Evolutionary conservation across 2,797 vertebrate species (phyloP).

Genomic region (Anableps anableps): DNA sequence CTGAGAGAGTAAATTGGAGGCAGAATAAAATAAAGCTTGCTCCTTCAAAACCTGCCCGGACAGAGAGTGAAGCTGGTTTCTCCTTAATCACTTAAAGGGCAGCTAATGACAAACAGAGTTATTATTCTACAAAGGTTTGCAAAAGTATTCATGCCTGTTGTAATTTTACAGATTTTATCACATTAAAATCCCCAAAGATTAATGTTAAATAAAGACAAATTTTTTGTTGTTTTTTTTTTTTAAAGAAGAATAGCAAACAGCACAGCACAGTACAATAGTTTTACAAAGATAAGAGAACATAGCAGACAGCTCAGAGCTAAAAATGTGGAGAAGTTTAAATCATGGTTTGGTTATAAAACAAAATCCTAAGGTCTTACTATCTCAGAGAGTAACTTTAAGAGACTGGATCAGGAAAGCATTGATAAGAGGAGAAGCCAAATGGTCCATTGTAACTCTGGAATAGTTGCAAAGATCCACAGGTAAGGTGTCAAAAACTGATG

Average conservation of each 20-base stretch:
- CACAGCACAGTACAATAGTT: too few relatives aligned
- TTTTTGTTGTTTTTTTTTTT: too few relatives aligned
- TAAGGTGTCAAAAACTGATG: background rate
- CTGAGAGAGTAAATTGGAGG: constrained; percentile 92
- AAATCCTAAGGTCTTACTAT: background rate
- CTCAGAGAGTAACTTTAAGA: background rate
- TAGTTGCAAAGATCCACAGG: background rate
- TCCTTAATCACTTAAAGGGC: constrained; percentile 35
- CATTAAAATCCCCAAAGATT: background rate
- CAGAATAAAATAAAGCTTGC: constrained; percentile 81
- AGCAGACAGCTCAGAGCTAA: background rate
- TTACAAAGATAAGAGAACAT: background rate
- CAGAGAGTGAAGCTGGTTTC: constrained; percentile 46
- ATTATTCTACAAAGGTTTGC: constrained; percentile 6
- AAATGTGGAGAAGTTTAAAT: background rate
- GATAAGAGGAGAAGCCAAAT: background rate
- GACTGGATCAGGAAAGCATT: background rate
- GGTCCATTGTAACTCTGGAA: background rate
- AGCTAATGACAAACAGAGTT: constrained; percentile 40
- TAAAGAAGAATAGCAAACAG: background rate
- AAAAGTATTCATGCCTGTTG: background rate
- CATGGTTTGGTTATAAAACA: background rate
- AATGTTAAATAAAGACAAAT: background rate
- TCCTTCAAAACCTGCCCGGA: constrained; percentile 55
- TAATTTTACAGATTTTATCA: background rate